Evolutionary conservation across 53 echinoderm and acorn worm genomes (phyloP).

Genomic region (Henricia sp.): DNA sequence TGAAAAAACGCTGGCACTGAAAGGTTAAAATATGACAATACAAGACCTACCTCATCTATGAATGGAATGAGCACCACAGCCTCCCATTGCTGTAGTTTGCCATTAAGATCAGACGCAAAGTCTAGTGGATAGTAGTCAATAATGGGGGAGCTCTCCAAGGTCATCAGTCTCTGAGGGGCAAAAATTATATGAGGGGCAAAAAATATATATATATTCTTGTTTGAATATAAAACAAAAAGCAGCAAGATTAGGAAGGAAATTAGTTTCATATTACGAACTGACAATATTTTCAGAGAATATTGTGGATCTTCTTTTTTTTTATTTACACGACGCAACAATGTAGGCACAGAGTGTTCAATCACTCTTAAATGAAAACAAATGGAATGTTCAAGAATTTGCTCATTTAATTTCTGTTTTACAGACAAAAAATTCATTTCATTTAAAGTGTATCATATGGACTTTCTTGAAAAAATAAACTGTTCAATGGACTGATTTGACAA

Average conservation of each 20-base stretch:
- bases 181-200: background rate
- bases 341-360: too few species aligned
- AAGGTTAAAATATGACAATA: too few species aligned
- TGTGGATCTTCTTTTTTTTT: too few species aligned
- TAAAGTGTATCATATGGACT: too few species aligned
- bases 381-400: background rate
- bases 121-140: slow-evolving; percentile 96
- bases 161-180: slow-evolving; percentile 80
- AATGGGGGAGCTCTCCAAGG: slow-evolving; percentile 85
- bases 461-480: too few species aligned
- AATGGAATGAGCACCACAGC: slow-evolving; percentile 98
- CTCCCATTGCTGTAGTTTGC: slow-evolving; percentile 95
- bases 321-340: too few species aligned
- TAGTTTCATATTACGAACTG: too few species aligned
- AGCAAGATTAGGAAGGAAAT: background rate
- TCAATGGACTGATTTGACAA: background rate
- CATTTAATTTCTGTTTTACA: background rate
- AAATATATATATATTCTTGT: too few species aligned
- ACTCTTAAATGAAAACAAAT: background rate
- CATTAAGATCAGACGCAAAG: slow-evolving; percentile 92
- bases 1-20: too few species aligned
- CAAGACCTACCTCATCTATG: slow-evolving; percentile 90
- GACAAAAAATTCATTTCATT: background rate
- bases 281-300: too few species aligned
- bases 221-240: background rate